Evolutionary conservation across 53 echinoderm and acorn worm genomes (phyloP).

Genomic region (Crossaster papposus): DNA sequence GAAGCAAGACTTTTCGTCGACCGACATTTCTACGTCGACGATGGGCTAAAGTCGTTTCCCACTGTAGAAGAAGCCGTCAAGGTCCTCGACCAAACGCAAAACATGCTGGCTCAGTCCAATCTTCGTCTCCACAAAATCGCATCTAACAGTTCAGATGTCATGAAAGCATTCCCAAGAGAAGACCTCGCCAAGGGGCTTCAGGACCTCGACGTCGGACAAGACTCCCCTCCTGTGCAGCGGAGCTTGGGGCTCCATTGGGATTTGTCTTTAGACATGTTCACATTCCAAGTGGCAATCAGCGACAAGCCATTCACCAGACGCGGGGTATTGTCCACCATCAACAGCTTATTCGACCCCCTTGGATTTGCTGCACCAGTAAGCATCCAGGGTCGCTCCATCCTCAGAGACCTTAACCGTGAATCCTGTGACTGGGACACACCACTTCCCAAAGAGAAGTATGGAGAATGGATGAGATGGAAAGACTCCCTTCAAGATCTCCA

Average conservation of each 20-base stretch:
- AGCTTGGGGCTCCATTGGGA: conserved; percentile 61
- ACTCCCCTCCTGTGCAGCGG: conserved; percentile 19
- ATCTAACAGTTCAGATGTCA: conserved; percentile 63
- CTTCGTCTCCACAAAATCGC: conserved; percentile 76
- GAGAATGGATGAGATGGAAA: conserved; percentile 44
- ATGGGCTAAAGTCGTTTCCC: conserved; percentile 56
- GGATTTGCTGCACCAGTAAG: no score
- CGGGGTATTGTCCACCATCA: conserved; percentile 55
- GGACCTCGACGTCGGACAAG: conserved; percentile 45
- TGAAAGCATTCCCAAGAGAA: conserved; percentile 39
- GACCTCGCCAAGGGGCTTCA: conserved; percentile 65
- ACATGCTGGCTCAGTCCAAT: conserved; percentile 56
- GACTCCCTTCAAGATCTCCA: conserved; percentile 32
- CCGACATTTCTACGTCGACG: conserved; percentile 79
- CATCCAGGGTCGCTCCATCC: no score
- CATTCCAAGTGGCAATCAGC: conserved; percentile 41
- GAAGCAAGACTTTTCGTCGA: conserved; percentile 38
- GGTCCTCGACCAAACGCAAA: conserved; percentile 28
- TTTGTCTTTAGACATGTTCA: conserved; percentile 43
- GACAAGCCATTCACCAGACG: no score
- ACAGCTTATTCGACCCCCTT: conserved; percentile 63
- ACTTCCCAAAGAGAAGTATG: conserved; percentile 38
- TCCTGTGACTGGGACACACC: conserved; percentile 48
- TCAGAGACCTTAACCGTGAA: conserved; percentile 29
- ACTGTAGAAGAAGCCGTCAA: conserved; percentile 8